phyloP scores from a whole-genome alignment of 1,140 invertebrate species.

The Platorchestia sp. region DNA sequence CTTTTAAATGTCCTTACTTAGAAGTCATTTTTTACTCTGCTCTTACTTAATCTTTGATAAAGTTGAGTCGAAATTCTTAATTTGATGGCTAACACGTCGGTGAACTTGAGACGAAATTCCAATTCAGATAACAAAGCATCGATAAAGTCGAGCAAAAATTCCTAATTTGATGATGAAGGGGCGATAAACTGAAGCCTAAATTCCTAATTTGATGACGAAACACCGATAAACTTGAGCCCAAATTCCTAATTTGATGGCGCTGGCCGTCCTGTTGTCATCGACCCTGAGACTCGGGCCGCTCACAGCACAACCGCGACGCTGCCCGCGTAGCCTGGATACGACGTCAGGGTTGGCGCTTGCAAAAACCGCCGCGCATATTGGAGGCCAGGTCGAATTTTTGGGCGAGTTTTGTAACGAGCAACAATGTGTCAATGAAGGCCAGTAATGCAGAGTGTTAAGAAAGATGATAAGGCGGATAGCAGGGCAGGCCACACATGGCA shows the following conservation, averaged over 20 bases:
- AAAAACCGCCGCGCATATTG: neutral
- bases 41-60: too few relatives aligned
- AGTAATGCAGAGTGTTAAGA: neutral
- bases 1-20: too few relatives aligned
- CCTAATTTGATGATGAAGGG: too few relatives aligned
- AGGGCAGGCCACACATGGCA: neutral
- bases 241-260: neutral
- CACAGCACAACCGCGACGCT: neutral
- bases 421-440: neutral
- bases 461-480: neutral
- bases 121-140: too few relatives aligned
- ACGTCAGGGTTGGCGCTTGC: neutral
- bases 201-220: too few relatives aligned
- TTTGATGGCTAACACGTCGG: too few relatives aligned
- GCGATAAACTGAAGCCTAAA: too few relatives aligned
- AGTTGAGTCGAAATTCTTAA: too few relatives aligned
- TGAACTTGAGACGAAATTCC: too few relatives aligned
- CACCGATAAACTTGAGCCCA: neutral
- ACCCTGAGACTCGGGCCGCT: neutral
- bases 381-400: slow-evolving; percentile 6
- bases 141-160: too few relatives aligned
- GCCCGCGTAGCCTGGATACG: neutral
- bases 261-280: neutral
- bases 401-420: neutral
- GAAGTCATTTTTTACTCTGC: too few relatives aligned